Conservation (phyloP, 2,888 invertebrate species). For the Tinea trinotella region DNA sequence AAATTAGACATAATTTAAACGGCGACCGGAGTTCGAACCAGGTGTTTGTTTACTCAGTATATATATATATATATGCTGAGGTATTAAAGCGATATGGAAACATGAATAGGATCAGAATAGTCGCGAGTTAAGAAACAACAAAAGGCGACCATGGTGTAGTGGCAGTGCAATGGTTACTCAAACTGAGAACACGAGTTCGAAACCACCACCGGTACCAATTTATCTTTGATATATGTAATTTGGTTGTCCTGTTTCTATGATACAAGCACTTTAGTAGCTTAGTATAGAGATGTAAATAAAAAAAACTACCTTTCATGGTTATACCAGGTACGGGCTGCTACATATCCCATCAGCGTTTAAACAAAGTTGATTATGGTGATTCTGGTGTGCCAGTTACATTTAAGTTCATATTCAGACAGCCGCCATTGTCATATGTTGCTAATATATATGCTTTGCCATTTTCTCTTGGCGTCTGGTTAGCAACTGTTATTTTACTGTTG, state of each 20-base stretch:
- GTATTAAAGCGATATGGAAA: neutral
- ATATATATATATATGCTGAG: too few relatives aligned
- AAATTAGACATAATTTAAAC: too few relatives aligned
- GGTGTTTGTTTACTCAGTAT: too few relatives aligned
- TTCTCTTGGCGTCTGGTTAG: conserved; percentile 72
- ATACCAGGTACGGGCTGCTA: conserved; percentile 45
- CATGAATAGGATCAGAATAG: neutral
- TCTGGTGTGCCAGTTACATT: conserved; percentile 51
- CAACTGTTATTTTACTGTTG: conserved; percentile 48
- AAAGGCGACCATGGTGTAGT: too few relatives aligned
- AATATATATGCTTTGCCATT: conserved; percentile 79
- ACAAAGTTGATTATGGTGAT: conserved; percentile 58
- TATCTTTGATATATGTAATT: too few relatives aligned
- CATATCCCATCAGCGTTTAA: conserved; percentile 33
- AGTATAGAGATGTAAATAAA: too few relatives aligned
- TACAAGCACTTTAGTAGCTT: too few relatives aligned
- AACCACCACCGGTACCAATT: too few relatives aligned
- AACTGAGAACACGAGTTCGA: too few relatives aligned
- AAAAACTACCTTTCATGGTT: neutral
- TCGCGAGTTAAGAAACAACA: neutral
- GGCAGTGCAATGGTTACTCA: too few relatives aligned
- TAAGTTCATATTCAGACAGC: conserved; percentile 76
- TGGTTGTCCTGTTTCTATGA: too few relatives aligned
- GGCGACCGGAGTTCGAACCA: too few relatives aligned
- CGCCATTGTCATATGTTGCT: conserved; percentile 74